Conservation (phyloP, 2,797 vertebrate genomes). For the Microcaecilia unicolor region DNA sequence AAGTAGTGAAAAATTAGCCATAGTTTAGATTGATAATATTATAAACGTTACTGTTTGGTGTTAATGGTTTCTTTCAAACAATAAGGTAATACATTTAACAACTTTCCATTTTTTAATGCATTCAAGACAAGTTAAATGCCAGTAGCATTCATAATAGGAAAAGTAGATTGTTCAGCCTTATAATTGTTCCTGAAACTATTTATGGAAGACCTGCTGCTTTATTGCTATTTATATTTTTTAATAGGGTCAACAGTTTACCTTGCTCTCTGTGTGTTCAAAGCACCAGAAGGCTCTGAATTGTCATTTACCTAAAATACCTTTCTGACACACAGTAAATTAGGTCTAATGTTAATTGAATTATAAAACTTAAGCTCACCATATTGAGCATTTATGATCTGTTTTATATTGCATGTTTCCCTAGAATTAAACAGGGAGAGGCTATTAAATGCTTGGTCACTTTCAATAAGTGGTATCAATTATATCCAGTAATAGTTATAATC, state of each 20-base stretch:
- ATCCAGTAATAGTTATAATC: constrained; percentile 31
- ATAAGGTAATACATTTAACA: no score
- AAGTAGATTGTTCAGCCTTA: constrained; percentile 19
- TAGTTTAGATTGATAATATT: no score
- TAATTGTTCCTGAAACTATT: constrained; percentile 30
- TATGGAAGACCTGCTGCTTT: constrained; percentile 28
- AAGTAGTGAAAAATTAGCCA: no score
- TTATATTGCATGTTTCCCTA: constrained; percentile 8
- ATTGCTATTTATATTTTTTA: constrained; percentile 30
- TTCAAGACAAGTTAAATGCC: constrained; percentile 5
- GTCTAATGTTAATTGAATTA: constrained; percentile 33
- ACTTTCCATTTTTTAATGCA: no score
- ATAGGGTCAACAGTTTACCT: constrained; percentile 12
- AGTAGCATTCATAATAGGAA: constrained; percentile 8
- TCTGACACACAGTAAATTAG: constrained; percentile 22
- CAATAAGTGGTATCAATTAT: constrained; percentile 27
- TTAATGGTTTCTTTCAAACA: no score
- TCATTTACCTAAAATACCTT: constrained; percentile 21
- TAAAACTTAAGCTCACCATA: constrained; percentile 19
- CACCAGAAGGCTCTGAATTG: constrained; percentile 23
- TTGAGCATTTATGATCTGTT: constrained; percentile 11
- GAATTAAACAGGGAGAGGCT: constrained; percentile 23
- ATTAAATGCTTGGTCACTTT: constrained; percentile 38
- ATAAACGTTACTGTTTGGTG: background rate
- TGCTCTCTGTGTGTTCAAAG: constrained; percentile 11